Base-by-base conservation (phyloP, 2,113 vertebrate genomes). In the Crotalus viridis region DNA sequence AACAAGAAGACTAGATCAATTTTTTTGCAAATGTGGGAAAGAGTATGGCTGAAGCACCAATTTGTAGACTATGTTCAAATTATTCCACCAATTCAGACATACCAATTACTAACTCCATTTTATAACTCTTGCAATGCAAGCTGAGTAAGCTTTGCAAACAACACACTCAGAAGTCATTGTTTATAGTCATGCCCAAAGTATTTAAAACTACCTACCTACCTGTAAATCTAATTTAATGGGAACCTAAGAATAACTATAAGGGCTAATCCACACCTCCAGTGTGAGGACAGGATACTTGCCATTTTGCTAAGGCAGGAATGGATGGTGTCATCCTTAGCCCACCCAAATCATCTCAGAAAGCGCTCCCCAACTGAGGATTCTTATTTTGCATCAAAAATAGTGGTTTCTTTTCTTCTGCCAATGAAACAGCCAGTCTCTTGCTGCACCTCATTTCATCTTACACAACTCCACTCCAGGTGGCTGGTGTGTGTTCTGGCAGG, bases 1-100 rank as follows among this genome's bases (percentile, higher is more conserved):
- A 94, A 87, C 93, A 46, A 95, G 91, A 33, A 89, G 91, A 74
- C 46, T 26, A 74, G 90, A 81, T 89, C 51, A 74, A 74, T 13
- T 2, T 54, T 57, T 33, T 90, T 0, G 5, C 15, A 69, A 13
- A 0, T 21, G 0, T 88, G 33, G 33, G 8, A 28, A 87, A 15
- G 19, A 21, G 33, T 1, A 54, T 87, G 6, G 24, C 10, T 64
- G 5, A n/a, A 81, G 43, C 39, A 87, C 26, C 54, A 52, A 39
- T 88, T 52, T 61, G 91, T 92, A 69, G n/a, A 59, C 21, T 64
- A 5, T 43, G 9, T 89, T 52, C n/a, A 90, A 87, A 51, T 85
- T 51, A 26, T n/a, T 90, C 39, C 19, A 86, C 46, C 88, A 85
- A 48, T 48, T 39, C 64, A 85, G 52, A 85, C 88, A 89, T 85